These are phyloP conservation scores for Adrianichthys oophorus DNA, from an alignment of 2,797 vertebrate species.

Conservation along the genomic window DNA sequence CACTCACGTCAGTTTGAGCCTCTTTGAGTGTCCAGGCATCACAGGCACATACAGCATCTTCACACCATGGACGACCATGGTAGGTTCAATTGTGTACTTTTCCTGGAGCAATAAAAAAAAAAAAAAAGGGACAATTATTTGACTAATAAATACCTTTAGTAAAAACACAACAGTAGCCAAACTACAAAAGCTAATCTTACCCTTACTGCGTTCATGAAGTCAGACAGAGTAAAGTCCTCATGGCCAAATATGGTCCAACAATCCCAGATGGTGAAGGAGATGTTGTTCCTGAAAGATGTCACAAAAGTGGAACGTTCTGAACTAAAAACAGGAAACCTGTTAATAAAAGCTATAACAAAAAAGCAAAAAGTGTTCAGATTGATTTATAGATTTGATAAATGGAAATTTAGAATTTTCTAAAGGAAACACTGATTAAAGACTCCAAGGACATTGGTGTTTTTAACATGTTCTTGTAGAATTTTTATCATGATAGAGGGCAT, in stretches of 20 bases:
- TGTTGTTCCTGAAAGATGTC: slow-evolving; percentile 83
- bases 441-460: too few relatives aligned
- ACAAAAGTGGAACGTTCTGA: background rate
- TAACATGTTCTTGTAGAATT: too few relatives aligned
- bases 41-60: slow-evolving; percentile 99
- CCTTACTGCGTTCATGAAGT: slow-evolving; percentile 95
- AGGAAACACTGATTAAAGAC: too few relatives aligned
- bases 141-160: background rate
- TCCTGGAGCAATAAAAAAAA: slow-evolving; percentile 75
- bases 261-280: slow-evolving; percentile 98
- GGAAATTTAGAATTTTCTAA: too few relatives aligned
- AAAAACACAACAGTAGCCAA: too few relatives aligned
- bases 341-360: too few relatives aligned
- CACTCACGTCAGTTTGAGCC: slow-evolving; percentile 94
- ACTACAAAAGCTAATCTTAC: slow-evolving; percentile 70
- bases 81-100: slow-evolving; percentile 95
- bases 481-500: too few relatives aligned
- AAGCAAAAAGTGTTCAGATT: too few relatives aligned
- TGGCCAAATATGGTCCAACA: slow-evolving; percentile 92
- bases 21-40: slow-evolving; percentile 97
- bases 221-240: slow-evolving; percentile 93
- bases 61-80: slow-evolving; percentile 99
- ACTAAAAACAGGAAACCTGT: too few relatives aligned
- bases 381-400: too few relatives aligned
- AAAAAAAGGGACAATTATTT: background rate